A percentile compares a stretch with the other conserved stretches of the same genome.
Conservation (phyloP, 2,113 vertebrate species). For the Ariopsis seemanni region DNA sequence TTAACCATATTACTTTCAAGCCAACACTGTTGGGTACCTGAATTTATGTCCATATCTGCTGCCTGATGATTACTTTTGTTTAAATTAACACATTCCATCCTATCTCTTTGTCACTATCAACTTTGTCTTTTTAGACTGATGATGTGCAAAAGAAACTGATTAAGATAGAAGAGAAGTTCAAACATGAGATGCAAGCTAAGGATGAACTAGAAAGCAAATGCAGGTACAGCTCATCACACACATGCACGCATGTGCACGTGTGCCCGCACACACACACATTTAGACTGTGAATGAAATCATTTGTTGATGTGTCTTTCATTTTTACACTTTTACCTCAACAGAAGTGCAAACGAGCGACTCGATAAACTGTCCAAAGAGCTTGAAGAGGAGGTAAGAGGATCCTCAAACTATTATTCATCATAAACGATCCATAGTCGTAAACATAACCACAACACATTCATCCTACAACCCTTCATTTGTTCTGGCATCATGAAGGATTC, state of each 20-base stretch:
- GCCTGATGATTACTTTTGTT: background rate
- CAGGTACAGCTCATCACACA: constrained; percentile 72
- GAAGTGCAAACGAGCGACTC: constrained; percentile 83
- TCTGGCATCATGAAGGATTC: background rate
- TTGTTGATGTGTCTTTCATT: background rate
- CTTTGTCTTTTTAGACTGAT: constrained; percentile 55
- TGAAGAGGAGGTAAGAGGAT: constrained; percentile 86
- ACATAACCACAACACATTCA: background rate
- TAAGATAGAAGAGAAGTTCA: constrained; percentile 85
- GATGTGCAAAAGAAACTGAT: constrained; percentile 86
- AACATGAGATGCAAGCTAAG: constrained; percentile 89
- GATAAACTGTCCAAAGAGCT: constrained; percentile 91
- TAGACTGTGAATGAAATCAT: background rate
- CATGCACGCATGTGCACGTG: constrained; percentile 6
- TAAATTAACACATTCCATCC: background rate
- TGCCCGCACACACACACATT: background rate
- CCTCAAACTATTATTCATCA: background rate
- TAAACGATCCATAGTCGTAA: background rate
- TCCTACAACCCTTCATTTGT: background rate
- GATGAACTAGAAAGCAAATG: constrained; percentile 90
- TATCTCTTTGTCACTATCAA: background rate
- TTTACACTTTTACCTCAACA: constrained; percentile 54
- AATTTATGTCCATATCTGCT: background rate
- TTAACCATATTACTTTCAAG: background rate
- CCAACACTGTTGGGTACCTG: background rate